Base-by-base conservation (phyloP, 1,140 invertebrate species). In the Drosophila lacteicornis region DNA sequence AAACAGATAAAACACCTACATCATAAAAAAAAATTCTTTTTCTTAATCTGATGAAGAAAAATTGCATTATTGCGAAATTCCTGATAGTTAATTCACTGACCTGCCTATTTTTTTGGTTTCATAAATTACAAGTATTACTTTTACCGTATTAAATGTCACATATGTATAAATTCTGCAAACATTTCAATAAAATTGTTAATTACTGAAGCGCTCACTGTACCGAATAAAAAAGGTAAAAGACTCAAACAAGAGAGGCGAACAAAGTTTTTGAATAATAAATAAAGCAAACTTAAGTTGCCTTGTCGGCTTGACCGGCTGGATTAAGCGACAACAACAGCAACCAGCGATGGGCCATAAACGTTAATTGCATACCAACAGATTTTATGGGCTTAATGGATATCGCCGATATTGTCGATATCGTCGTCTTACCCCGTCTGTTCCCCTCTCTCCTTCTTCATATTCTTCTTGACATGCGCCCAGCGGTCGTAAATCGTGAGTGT, bases 351-450 rank as follows among this genome's bases (percentile, higher is more conserved):
- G 75, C 80, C 50, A 90, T 91, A 91, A 91, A 91, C 82, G 82
- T 86, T 91, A 91, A 91, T 91, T 91, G 86, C 86, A 91, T 87
- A 71, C 87, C 76, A 83, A 83, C 80, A 77, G 86, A 91, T 91
- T 91, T 91, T 91, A 91, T 91, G 82, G 87, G 82, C 86, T 91
- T 91, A 91, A 91, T 91, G 86, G 82, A 80, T 91, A 90, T 90
- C 85, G 81, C 58, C 81, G 85, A 85, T 90, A 90, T 88, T 87
- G 84, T 80, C 75, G 59, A 80, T 79, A 87, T 77, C 77, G 77
- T 80, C 80, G 79, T 70, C 84, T 79, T 43, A 33, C 65, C 63
- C 43, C 63, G 27, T 27, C 36, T 13, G 49, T 17, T 36, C 27
- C 27, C 6, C 33, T 33, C 33, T 13, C 30, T 38, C 59, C 56